Base-by-base conservation (phyloP, 2,113 vertebrate genomes). In the Dicrurus megarhynchus region DNA sequence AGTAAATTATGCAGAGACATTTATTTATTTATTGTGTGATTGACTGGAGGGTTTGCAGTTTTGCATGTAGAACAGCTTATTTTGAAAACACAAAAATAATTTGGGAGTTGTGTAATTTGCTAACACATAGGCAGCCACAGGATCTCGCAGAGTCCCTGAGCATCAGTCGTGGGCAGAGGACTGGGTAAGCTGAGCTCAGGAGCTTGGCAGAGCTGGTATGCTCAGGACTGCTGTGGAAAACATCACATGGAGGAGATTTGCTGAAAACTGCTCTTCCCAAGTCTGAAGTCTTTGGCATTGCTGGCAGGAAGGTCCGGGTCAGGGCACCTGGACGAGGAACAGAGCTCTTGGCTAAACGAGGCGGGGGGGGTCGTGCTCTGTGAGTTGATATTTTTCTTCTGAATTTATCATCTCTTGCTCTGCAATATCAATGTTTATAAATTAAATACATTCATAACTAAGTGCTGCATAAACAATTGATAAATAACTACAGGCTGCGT, bases 401-500 rank as follows among this genome's bases (percentile, higher is more conserved):
- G 74, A 78, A 82, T 89, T 63, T 87, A 87, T 78, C 49, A 50
- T 80, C 80, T 61, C 1, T 0, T 50, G 41, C 18, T 76, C 65
- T 71, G 27, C 74, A 73, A 35, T 33, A 44, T 76, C 87, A 95
- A 91, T 5, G 17, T 91, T 92, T 82, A 79, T 82, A 82, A 91
- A 83, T 93, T 56, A 90, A 93, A 86, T 86, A 47, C 84, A 87
- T 91, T 75, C 49, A n/a, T 91, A 91, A 93, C 59, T n/a, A 91
- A 93, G 44, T 71, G 41, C 82, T 85, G 67, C 82, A 75, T 89
- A 89, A 93, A 79, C 65, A 84, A 33, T 47, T 68, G 90, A 82
- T 93, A 91, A 89, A 84, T 93, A 83, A 87, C 90, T 64, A 6
- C 41, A 23, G 90, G 77, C 87, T 89, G 20, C 2, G 0, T 42